Conservation (phyloP, 2,113 vertebrate species). For the Centrocercus urophasianus region DNA sequence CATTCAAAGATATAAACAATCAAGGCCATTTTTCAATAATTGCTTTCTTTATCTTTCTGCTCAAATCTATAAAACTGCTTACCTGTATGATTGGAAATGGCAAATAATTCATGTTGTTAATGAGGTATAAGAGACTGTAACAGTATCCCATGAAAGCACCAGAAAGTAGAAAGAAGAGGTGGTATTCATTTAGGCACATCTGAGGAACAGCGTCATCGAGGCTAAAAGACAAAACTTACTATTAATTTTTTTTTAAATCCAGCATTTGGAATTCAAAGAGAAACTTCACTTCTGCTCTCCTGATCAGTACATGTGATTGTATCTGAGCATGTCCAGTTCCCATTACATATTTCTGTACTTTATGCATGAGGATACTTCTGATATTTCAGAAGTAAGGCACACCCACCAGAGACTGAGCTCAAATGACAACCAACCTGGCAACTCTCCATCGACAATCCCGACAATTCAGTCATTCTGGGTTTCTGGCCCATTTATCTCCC, state of each 20-base stretch:
- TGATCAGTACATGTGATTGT: not conserved
- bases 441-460: not conserved
- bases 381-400: not conserved
- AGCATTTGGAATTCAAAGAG: not conserved
- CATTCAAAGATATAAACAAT: not conserved
- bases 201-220: constrained; percentile 32
- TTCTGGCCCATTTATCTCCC: not conserved
- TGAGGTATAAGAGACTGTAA: constrained; percentile 90
- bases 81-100: constrained; percentile 94
- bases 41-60: not conserved
- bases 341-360: not conserved
- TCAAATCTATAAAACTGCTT: constrained; percentile 4
- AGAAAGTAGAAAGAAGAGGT: constrained; percentile 88
- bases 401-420: not conserved
- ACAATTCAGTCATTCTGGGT: not conserved
- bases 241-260: not conserved
- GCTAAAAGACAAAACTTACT: constrained; percentile 34
- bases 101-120: constrained; percentile 93
- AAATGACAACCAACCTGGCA: not conserved
- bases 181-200: constrained; percentile 91
- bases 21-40: not conserved
- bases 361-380: fast-evolving
- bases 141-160: constrained; percentile 93
- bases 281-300: not conserved
- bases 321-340: not conserved